These are phyloP conservation scores for Athrips mouffetella DNA, from an alignment of 2,888 invertebrate genomes.

Conservation along the genomic window DNA sequence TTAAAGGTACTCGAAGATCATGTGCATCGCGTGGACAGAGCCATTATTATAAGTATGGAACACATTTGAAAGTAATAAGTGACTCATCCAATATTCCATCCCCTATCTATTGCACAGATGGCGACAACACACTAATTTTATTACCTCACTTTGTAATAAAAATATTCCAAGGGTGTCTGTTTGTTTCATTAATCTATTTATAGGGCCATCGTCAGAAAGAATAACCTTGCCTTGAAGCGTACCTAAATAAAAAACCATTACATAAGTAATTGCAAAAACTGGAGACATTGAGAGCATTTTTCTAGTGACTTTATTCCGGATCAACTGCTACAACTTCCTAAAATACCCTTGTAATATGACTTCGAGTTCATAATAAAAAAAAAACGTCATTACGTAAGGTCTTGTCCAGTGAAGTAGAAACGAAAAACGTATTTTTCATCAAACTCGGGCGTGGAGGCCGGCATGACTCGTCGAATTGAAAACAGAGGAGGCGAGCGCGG, in stretches of 20 bases:
- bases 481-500: slow-evolving; percentile 47
- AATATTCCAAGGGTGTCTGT: slow-evolving; percentile 20
- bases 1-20: not conserved
- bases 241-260: not conserved
- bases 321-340: not conserved
- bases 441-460: slow-evolving; percentile 38
- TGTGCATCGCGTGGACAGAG: slow-evolving; percentile 32
- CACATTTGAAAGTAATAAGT: slow-evolving; percentile 24
- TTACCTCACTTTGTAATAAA: slow-evolving; percentile 28
- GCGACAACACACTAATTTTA: slow-evolving; percentile 39
- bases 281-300: not conserved
- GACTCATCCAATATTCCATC: slow-evolving; percentile 42
- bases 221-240: slow-evolving; percentile 1
- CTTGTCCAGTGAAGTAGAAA: slow-evolving; percentile 39
- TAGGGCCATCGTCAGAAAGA: not conserved
- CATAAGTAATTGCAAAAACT: slow-evolving; percentile 3
- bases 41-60: slow-evolving; percentile 34
- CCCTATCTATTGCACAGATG: slow-evolving; percentile 48
- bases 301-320: not conserved
- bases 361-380: slow-evolving; percentile 22
- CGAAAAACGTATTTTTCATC: slow-evolving; percentile 49
- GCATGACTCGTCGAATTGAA: slow-evolving; percentile 60
- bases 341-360: slow-evolving; percentile 4
- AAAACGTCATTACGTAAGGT: slow-evolving; percentile 35
- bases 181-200: not conserved